Base-by-base conservation (phyloP, 2,797 vertebrate species). In the Champsocephalus esox region DNA sequence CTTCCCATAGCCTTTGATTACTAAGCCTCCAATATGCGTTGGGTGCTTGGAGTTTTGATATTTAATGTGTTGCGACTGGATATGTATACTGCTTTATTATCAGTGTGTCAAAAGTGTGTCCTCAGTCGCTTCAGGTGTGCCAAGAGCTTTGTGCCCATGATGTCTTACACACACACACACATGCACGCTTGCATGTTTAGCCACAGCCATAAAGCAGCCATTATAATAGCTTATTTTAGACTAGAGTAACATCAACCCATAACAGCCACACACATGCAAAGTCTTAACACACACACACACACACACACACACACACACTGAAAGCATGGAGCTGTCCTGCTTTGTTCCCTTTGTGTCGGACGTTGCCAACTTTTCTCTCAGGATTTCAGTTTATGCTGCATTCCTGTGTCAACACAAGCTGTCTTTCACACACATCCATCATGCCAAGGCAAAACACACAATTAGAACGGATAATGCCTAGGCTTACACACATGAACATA, bases 311-410 rank as follows among this genome's bases (percentile, higher is more conserved):
- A 64, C 58, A 28, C 66, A 66, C 59, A 48, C 50, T 44, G 44
- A 73, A 70, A 81, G 84, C 75, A 83, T 81, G 83, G 75, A 55
- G 49, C 51, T 50, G 69, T 85, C 79, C 79, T 69, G 79, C 83
- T 86, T 43, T 38, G 82, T 82, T 92, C 90, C 91, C 90, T 91
- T 92, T 73, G 67, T 81, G 72, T 88, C 84, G 70, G 28, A 60
- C 9, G 86, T 87, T 90, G 86, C 86, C 84, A 77, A 89, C 69
- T 66, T 70, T 84, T 73, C 69, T 78, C 91, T 91, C 90, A 91
- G 91, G 90, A 91, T 87, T 89, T 92, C 61, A 83, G 88, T 90
- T 86, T 46, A 81, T 81, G 88, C 81, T 88, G 88, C 86, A 16
- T 79, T 83, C 80, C 75, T 85, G 71, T 71, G 73, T 79, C 75